Base-by-base conservation (phyloP, 1,140 invertebrate genomes). In the Metopolophium dirhodum region DNA sequence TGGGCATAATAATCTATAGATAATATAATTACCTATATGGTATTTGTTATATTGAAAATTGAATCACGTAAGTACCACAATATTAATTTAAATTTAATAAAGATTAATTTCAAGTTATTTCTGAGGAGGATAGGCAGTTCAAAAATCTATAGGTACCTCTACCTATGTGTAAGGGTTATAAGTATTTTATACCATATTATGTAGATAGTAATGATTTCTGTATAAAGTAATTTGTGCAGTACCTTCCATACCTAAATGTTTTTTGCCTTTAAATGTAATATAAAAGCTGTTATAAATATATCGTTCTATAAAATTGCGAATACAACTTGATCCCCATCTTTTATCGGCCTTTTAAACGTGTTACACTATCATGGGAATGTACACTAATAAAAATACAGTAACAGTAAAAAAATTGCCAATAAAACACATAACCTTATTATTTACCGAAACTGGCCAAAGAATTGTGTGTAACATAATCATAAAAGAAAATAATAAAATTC, bases 281-380 rank as follows among this genome's bases (percentile, higher is more conserved):
- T 57, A 90, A 68, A 91, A 77, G 41, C 57, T 90, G 41, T 45
- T 47, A n/a, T 57, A 89, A n/a, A n/a, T 47, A 47, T 91, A 49
- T 68, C 35, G 37, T 91, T 91, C 30, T 47, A 91, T 77, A 77
- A 41, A n/a, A 90, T 30, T 22, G 18, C 11, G 20, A 68, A 91
- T 91, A 45, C 26, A 61, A 91, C 57, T 91, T 91, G 37, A 91
- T 68, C 57, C 37, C 41, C 11, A 35, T 77, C 41, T 91, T 91
- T 91, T 91, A 91, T 91, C 57, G 90, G 30, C 30, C 26, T 91
- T 91, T 82, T 91, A 82, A 91, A 91, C 11, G 37, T 91, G 41
- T 91, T 91, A 91, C 68, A 82, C 41, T 49, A 91, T 82, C n/a
- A 23, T 30, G n/a, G 22, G 6, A 47, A n/a, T 49, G 47, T 49